These are phyloP conservation scores for Schlechtendalia chinensis DNA, from an alignment of 1,140 invertebrate species.

Conservation along the genomic window DNA sequence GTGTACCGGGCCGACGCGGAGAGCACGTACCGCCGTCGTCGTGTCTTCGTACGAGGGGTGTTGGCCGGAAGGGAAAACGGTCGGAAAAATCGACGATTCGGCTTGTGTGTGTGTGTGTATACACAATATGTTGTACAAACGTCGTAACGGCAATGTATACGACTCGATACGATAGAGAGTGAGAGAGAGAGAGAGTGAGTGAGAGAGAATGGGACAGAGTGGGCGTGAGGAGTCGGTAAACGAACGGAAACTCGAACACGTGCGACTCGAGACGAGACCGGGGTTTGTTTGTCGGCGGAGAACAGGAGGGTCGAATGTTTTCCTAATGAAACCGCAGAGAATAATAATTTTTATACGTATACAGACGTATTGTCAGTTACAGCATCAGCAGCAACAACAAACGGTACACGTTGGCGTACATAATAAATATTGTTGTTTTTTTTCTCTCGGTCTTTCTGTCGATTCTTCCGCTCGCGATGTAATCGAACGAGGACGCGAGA, in stretches of 20 bases:
- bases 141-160: too few relatives aligned
- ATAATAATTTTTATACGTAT: conserved; percentile 21
- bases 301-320: background rate
- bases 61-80: too few relatives aligned
- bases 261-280: background rate
- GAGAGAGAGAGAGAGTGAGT: too few relatives aligned
- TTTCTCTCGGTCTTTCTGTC: background rate
- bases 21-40: too few relatives aligned
- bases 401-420: background rate
- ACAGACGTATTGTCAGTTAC: background rate
- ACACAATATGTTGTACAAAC: too few relatives aligned
- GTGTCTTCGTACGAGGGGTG: background rate
- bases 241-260: background rate
- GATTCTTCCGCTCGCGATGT: conserved; percentile 5
- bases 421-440: conserved; percentile 23
- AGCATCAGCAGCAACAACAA: background rate
- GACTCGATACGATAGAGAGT: too few relatives aligned
- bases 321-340: conserved; percentile 12
- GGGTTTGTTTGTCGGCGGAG: background rate
- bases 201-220: too few relatives aligned
- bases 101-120: too few relatives aligned
- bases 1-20: too few relatives aligned
- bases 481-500: conserved; percentile 6
- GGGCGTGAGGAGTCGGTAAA: background rate
- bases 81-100: too few relatives aligned